These are phyloP conservation scores for Sarcophaga peregrina DNA, from an alignment of 1,140 invertebrate genomes.

Conservation along the genomic window DNA sequence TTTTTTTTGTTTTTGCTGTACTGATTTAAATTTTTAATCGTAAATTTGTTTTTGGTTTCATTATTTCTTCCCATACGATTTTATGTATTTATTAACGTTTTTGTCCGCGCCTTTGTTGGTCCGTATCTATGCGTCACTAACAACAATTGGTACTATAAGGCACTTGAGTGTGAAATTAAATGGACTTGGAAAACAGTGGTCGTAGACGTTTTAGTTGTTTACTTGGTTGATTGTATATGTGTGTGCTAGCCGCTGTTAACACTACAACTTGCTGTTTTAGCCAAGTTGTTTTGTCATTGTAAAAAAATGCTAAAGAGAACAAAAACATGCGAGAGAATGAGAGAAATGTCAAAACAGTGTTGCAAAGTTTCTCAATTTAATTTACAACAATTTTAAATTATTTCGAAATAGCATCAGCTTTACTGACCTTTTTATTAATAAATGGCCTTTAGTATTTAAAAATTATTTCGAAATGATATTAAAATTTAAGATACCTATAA, in stretches of 20 bases:
- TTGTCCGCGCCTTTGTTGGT: conserved; percentile 36
- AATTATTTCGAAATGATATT: too few relatives aligned
- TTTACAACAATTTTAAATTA: too few relatives aligned
- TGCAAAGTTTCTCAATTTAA: too few relatives aligned
- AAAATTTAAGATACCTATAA: too few relatives aligned
- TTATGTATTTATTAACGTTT: conserved; percentile 31
- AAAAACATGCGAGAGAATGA: not conserved
- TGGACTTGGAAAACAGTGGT: conserved; percentile 24
- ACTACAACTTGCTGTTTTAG: conserved; percentile 12
- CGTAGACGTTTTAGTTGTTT: not conserved
- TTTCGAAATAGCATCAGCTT: too few relatives aligned
- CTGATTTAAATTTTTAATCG: not conserved
- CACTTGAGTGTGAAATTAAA: conserved; percentile 31
- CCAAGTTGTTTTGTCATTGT: conserved; percentile 26
- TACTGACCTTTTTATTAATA: too few relatives aligned
- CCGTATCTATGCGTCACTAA: conserved; percentile 36
- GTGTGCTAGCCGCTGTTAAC: not conserved
- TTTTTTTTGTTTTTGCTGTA: not conserved
- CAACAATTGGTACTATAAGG: conserved; percentile 17
- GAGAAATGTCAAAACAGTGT: not conserved
- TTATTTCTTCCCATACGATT: not conserved
- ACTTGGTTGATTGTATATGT: too few relatives aligned
- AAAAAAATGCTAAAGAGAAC: conserved; percentile 3
- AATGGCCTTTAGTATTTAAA: too few relatives aligned
- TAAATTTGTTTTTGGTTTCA: not conserved